Evolutionary conservation across 1,140 invertebrate genomes (phyloP).

Genomic region (Sitobion miscanthi): DNA sequence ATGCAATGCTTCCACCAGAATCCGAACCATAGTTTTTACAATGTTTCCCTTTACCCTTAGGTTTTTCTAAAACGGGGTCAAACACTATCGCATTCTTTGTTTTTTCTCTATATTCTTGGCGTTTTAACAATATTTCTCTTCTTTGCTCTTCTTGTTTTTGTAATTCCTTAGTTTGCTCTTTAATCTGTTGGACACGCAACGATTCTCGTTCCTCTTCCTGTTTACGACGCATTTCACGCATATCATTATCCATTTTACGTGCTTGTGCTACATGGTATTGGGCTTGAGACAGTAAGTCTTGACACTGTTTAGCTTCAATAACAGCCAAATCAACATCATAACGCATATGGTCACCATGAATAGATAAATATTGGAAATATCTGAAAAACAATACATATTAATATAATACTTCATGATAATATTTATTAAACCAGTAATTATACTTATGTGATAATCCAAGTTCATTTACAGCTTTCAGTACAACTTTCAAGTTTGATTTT

Average conservation of each 20-base stretch:
- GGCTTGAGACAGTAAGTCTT: conserved; percentile 92
- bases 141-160: conserved; percentile 78
- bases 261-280: conserved; percentile 96
- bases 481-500: conserved; percentile 86
- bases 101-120: conserved; percentile 95
- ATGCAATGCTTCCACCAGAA: conserved; percentile 65
- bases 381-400: conserved; percentile 62
- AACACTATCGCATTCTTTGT: conserved; percentile 90
- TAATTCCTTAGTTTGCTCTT: conserved; percentile 65
- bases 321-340: conserved; percentile 83
- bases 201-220: conserved; percentile 88
- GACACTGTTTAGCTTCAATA: conserved; percentile 88
- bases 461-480: conserved; percentile 92
- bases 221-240: conserved; percentile 82
- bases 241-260: conserved; percentile 90
- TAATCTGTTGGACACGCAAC: conserved; percentile 69
- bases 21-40: conserved; percentile 73
- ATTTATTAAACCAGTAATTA: background rate
- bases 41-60: conserved; percentile 65
- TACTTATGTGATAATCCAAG: conserved; percentile 89
- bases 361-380: conserved; percentile 87
- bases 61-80: conserved; percentile 74
- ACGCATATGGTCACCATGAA: conserved; percentile 81
- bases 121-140: conserved; percentile 84
- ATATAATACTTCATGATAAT: background rate